Evolutionary conservation across 1,140 invertebrate genomes (phyloP).

Genomic region (Drosophila sp.): DNA sequence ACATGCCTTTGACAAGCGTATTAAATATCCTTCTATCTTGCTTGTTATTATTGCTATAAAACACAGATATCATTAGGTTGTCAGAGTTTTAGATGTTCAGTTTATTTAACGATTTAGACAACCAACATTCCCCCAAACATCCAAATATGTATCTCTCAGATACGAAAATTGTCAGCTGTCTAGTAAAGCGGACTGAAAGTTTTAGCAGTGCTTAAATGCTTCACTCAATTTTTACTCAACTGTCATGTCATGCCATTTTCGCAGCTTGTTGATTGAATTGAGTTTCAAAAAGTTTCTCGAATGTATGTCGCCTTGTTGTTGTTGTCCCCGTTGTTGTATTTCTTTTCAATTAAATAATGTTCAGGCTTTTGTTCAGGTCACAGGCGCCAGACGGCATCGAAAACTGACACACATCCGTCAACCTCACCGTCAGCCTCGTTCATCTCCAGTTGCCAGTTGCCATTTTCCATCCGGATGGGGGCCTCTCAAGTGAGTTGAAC

Average conservation of each 20-base stretch:
- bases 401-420: conserved; percentile 65
- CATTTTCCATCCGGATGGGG: conserved; percentile 13
- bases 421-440: conserved; percentile 6
- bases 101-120: conserved; percentile 41
- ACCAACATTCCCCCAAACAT: neutral
- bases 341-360: conserved; percentile 68
- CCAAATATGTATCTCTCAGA: neutral
- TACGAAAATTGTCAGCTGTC: conserved; percentile 30
- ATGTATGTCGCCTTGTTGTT: conserved; percentile 32
- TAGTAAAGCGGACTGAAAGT: conserved; percentile 18
- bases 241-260: conserved; percentile 45
- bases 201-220: conserved; percentile 30
- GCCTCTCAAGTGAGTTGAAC: conserved; percentile 2
- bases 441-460: conserved; percentile 17
- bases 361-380: conserved; percentile 28
- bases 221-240: conserved; percentile 50
- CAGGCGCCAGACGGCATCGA: conserved; percentile 28
- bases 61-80: conserved; percentile 44
- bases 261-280: conserved; percentile 60
- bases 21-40: conserved; percentile 1
- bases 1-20: neutral
- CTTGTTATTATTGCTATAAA: conserved; percentile 11
- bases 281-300: conserved; percentile 62
- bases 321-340: conserved; percentile 45
- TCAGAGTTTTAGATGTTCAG: conserved; percentile 20